Conservation (phyloP, 2,113 vertebrate genomes). For the Siniperca knerii region DNA sequence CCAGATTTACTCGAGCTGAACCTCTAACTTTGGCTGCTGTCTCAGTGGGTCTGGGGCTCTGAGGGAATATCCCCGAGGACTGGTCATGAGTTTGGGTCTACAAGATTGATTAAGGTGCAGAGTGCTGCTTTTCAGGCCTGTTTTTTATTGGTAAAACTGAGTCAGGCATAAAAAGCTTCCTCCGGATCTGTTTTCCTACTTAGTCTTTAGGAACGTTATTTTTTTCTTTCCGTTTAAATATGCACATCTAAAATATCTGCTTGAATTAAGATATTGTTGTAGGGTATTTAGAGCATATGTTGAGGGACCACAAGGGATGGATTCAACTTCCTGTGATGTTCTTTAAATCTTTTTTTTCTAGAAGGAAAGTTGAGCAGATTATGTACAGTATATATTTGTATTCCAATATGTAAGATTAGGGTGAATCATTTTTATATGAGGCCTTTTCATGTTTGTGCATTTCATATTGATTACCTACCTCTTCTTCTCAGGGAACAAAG, state of each 20-base stretch:
- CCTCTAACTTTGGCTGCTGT: constrained; percentile 30
- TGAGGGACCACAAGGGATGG: background rate
- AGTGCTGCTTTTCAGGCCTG: constrained; percentile 45
- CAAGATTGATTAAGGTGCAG: constrained; percentile 32
- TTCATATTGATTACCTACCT: background rate
- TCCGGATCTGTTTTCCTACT: constrained; percentile 73
- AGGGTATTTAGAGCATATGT: background rate
- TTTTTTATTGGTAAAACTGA: constrained; percentile 58
- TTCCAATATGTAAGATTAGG: background rate
- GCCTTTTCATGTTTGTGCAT: background rate
- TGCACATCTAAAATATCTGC: constrained; percentile 60
- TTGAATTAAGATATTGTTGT: constrained; percentile 53
- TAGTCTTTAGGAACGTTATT: constrained; percentile 44
- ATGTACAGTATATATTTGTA: background rate
- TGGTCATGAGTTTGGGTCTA: constrained; percentile 30
- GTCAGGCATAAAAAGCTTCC: constrained; percentile 59
- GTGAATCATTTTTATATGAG: background rate
- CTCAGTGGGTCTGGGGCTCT: constrained; percentile 26
- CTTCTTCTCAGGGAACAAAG: constrained; percentile 25
- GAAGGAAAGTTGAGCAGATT: background rate
- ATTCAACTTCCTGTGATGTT: constrained; percentile 18
- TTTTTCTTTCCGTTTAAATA: constrained; percentile 30
- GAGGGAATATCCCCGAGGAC: constrained; percentile 26
- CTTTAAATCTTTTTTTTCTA: background rate
- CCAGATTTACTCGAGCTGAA: background rate